Evolutionary conservation across 2,888 invertebrate species (phyloP), one percentile per base, ranked within the genome.

Genomic region (Tromatobia lineatoria): DNA sequence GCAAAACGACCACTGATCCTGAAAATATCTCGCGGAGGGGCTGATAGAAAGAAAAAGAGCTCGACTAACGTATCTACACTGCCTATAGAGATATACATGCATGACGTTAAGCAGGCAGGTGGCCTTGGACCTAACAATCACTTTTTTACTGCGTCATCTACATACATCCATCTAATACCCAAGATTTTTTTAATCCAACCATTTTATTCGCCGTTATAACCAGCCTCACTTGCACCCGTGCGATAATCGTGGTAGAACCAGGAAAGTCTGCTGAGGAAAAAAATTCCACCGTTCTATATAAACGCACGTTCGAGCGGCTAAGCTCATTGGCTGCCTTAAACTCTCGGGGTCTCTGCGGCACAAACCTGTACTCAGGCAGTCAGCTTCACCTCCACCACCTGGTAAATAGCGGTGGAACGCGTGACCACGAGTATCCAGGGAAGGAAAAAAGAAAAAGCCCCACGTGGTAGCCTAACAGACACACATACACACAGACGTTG

Each of bases 201-300:
- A 78, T 70, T 70, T 47, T 69, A 42, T 69, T 59, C 77, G 13
- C 47, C 59, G 50, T 45, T 50, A 47, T 59, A 38, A 50, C 47
- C 11, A 15, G 23, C 29, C 25, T 25, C 20, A 29, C 20, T 59
- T 74, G 18, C 45, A 20, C 11, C 7, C 18, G 29, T 69, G 42
- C 50, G 77, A 77, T 77, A 69, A 79, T 79, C 61, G 70, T 20
- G 34, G 52, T 34, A 47, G 73, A 74, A 4, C 52, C 47, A 59
- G 69, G 64, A 7, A 77, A 50, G 29, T 76, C 76, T 42, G 42
- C 42, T 42, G 42, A 76, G 38, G 10, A 38, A 38, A 38, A 38
- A 76, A 57, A 76, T 20, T 45, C 45, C 42, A 66, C 67, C 45
- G 13, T 18, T 18, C 38, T n/a, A 20, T 38, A 38, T 38, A 38